Conservation (phyloP, 2,113 vertebrate genomes). For the Takifugu flavidus region DNA sequence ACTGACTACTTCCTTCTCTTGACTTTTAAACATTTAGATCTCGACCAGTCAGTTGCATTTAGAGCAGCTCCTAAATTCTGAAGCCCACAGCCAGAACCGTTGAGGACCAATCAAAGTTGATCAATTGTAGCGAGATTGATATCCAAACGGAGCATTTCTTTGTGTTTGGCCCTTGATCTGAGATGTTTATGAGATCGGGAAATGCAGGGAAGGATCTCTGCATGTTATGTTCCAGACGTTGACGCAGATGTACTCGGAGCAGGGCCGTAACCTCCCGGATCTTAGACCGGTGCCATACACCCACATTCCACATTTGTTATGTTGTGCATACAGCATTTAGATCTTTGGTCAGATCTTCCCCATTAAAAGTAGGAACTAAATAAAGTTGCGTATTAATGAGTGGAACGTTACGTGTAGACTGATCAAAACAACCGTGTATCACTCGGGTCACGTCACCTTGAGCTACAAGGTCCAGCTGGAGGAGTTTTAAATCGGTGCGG, state of each 20-base stretch:
- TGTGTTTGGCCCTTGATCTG: slow-evolving; percentile 48
- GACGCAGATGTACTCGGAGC: slow-evolving; percentile 1
- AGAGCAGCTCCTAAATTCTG: slow-evolving; percentile 65
- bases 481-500: slow-evolving; percentile 23
- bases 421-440: slow-evolving; percentile 44
- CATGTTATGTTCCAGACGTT: slow-evolving; percentile 51
- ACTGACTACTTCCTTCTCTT: slow-evolving; percentile 67
- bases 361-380: slow-evolving; percentile 36
- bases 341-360: slow-evolving; percentile 15
- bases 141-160: slow-evolving; percentile 27
- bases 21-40: slow-evolving; percentile 75
- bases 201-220: slow-evolving; percentile 35
- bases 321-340: not conserved
- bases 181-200: slow-evolving; percentile 47
- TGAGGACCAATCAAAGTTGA: slow-evolving; percentile 62
- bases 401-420: slow-evolving; percentile 27
- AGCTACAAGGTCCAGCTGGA: slow-evolving; percentile 51
- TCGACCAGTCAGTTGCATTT: slow-evolving; percentile 55
- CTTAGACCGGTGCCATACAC: slow-evolving; percentile 11
- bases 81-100: slow-evolving; percentile 45
- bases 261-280: slow-evolving; percentile 21
- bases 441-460: slow-evolving; percentile 33
- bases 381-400: slow-evolving; percentile 55
- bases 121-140: slow-evolving; percentile 54
- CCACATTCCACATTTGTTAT: not conserved